Conservation (phyloP, 1,140 invertebrate species). For the Brachionus rubens region DNA sequence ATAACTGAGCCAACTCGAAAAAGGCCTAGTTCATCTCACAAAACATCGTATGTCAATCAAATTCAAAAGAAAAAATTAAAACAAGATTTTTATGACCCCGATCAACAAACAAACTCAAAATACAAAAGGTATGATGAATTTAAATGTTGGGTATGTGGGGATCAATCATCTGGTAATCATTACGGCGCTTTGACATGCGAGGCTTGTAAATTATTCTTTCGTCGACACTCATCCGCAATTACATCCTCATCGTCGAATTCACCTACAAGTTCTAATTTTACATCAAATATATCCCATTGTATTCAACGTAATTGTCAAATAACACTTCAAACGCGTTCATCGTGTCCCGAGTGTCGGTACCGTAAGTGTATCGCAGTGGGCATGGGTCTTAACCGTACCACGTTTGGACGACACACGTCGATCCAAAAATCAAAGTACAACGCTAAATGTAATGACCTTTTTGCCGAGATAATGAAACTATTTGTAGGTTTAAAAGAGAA, state of each 20-base stretch:
- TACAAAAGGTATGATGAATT: conserved; percentile 41
- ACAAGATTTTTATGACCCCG: neutral
- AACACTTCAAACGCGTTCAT: conserved; percentile 57
- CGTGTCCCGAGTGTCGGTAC: conserved; percentile 95
- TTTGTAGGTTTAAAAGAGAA: conserved; percentile 27
- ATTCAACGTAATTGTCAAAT: conserved; percentile 52
- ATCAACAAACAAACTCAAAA: neutral
- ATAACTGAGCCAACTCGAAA: neutral
- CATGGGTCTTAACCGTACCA: conserved; percentile 70
- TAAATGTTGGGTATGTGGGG: conserved; percentile 62
- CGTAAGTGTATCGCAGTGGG: conserved; percentile 97
- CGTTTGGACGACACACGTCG: conserved; percentile 21
- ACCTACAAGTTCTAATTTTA: neutral
- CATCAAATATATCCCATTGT: conserved; percentile 34
- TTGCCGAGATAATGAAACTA: conserved; percentile 42
- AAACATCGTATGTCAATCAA: neutral
- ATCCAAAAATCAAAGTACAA: conserved; percentile 44
- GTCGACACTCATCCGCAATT: conserved; percentile 41
- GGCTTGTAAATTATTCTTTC: conserved; percentile 55
- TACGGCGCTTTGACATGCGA: conserved; percentile 64
- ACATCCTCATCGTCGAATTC: conserved; percentile 1
- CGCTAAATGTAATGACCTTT: conserved; percentile 28
- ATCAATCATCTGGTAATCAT: conserved; percentile 62
- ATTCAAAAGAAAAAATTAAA: neutral
- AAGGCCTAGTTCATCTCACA: neutral